Percentiles rank a stretch among this genome's conserved stretches.
phyloP scores from a whole-genome alignment of 2,113 vertebrate species.

The Crotophaga sulcirostris region DNA sequence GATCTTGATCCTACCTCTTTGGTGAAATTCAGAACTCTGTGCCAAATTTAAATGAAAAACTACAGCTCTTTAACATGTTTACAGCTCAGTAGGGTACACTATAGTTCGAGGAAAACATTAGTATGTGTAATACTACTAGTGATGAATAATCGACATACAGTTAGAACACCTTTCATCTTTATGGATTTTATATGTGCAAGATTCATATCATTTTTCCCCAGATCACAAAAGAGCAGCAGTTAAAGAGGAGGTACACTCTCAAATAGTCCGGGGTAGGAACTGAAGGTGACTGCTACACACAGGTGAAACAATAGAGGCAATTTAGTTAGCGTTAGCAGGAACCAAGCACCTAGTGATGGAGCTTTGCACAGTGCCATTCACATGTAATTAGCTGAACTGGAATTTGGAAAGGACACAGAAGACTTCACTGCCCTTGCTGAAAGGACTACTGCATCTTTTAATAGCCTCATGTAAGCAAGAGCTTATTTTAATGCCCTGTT shows the following conservation, averaged over 20 bases:
- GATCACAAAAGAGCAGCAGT: background rate
- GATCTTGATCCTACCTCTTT: background rate
- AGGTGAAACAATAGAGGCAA: background rate
- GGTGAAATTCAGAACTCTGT: background rate
- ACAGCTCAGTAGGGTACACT: background rate
- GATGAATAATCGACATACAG: slow-evolving; percentile 37
- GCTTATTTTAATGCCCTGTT: background rate
- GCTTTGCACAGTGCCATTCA: background rate
- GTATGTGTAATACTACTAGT: background rate
- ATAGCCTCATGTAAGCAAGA: background rate
- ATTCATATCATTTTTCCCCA: background rate
- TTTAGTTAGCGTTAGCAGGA: background rate
- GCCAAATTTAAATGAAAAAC: background rate
- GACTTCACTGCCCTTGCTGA: background rate
- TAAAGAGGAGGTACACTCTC: background rate
- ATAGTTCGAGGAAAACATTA: slow-evolving; percentile 1
- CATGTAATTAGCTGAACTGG: background rate
- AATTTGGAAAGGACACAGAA: slow-evolving; percentile 9
- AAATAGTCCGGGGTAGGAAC: background rate
- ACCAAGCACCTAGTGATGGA: background rate
- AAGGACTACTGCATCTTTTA: background rate
- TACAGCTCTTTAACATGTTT: background rate
- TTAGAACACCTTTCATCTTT: slow-evolving; percentile 19
- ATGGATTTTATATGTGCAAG: background rate
- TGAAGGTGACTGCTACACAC: background rate